These are phyloP conservation scores for Dendronephthya gigantea DNA, from an alignment of 64 coral and sea anemone species.

Conservation along the genomic window DNA sequence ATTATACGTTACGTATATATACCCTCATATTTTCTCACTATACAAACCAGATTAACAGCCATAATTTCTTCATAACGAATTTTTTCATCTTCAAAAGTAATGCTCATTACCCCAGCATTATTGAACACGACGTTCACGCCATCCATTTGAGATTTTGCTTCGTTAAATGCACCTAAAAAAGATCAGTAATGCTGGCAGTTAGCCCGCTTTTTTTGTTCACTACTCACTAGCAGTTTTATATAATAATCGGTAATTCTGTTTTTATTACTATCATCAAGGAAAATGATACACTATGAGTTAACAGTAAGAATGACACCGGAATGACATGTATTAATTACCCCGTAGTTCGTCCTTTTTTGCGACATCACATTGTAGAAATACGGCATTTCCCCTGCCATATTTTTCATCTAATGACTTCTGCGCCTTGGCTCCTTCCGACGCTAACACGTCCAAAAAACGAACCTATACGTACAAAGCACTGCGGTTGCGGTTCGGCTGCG, in stretches of 20 bases:
- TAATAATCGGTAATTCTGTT: too few relatives aligned
- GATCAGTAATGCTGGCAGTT: too few relatives aligned
- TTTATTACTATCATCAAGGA: too few relatives aligned
- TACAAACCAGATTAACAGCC: background rate
- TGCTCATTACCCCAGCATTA: background rate
- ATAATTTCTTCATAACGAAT: background rate
- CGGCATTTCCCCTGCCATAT: background rate
- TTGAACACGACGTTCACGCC: background rate
- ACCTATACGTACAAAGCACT: background rate
- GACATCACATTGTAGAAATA: background rate
- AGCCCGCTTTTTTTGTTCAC: too few relatives aligned
- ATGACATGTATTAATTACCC: background rate
- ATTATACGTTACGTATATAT: too few relatives aligned
- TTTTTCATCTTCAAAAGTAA: too few relatives aligned
- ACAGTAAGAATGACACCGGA: too few relatives aligned
- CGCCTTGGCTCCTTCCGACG: background rate
- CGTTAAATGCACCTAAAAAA: background rate
- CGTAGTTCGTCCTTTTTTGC: background rate
- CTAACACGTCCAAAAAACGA: background rate
- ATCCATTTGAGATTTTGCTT: background rate
- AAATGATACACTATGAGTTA: too few relatives aligned
- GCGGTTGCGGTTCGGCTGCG: too few relatives aligned
- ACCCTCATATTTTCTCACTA: too few relatives aligned
- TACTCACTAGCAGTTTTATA: too few relatives aligned
- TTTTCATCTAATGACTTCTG: background rate